A percentile compares a stretch with the other conserved stretches of the same genome.
Evolutionary conservation across 2,888 invertebrate species (phyloP).

Genomic region (Drosophila emarginata): DNA sequence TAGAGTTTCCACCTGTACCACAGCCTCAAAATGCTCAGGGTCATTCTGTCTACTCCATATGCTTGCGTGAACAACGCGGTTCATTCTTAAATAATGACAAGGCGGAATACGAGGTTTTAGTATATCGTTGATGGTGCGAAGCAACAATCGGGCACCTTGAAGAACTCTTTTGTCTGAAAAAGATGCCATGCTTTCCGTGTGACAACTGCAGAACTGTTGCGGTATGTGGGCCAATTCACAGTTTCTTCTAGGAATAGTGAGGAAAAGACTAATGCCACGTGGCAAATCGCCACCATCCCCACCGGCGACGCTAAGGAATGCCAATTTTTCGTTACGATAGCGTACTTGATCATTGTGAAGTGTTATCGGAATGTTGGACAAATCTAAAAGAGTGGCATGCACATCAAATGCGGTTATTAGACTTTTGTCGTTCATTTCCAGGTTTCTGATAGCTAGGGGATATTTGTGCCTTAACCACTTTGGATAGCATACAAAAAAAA

Average conservation of each 20-base stretch:
- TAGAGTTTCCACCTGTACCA: conserved; percentile 34
- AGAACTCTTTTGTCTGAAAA: conserved; percentile 2
- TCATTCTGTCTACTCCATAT: neutral
- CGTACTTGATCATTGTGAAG: conserved; percentile 82
- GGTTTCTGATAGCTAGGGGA: conserved; percentile 85
- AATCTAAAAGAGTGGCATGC: conserved; percentile 89
- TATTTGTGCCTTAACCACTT: conserved; percentile 86
- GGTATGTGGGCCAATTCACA: conserved; percentile 89
- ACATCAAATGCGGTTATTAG: conserved; percentile 93
- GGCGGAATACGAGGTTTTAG: neutral
- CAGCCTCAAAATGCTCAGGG: conserved; percentile 23
- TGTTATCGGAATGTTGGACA: conserved; percentile 83
- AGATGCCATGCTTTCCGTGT: conserved; percentile 64
- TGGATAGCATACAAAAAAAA: conserved; percentile 88
- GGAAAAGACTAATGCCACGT: conserved; percentile 89
- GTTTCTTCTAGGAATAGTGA: conserved; percentile 87
- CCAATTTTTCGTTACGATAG: conserved; percentile 72
- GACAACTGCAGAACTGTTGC: conserved; percentile 93
- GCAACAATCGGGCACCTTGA: conserved; percentile 43
- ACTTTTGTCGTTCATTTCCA: conserved; percentile 86
- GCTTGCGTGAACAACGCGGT: conserved; percentile 22
- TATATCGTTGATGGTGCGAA: conserved; percentile 42
- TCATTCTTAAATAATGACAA: conserved; percentile 31
- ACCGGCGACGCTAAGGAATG: too few relatives aligned
- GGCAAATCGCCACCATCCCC: conserved; percentile 74